Conservation (phyloP, 2,797 vertebrate species). For the Coccyzus lansbergi region DNA sequence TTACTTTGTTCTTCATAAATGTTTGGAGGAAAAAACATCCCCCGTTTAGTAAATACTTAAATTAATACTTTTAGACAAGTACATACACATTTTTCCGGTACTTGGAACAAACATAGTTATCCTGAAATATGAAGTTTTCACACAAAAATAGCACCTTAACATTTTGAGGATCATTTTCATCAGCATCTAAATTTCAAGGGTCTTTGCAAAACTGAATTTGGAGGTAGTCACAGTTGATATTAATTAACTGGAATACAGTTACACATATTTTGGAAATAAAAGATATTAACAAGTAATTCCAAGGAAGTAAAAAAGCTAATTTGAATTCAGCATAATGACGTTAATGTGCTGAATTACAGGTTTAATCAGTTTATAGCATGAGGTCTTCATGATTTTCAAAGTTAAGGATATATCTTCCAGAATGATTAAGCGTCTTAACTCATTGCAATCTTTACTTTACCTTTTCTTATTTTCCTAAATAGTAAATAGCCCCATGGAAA, state of each 20-base stretch:
- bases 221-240: not conserved
- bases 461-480: slow-evolving; percentile 25
- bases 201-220: not conserved
- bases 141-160: not conserved
- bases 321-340: not conserved
- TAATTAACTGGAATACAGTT: not conserved
- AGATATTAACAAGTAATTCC: not conserved
- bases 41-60: not conserved
- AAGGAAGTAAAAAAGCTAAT: not conserved
- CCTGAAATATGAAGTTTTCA: not conserved
- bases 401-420: not conserved
- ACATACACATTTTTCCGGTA: not conserved
- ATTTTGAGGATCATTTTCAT: not conserved
- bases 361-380: not conserved
- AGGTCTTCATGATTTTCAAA: not conserved
- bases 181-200: not conserved
- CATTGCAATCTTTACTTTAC: not conserved
- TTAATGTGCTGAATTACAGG: not conserved
- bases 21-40: not conserved
- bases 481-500: not conserved
- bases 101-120: not conserved
- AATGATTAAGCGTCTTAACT: not conserved
- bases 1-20: not conserved
- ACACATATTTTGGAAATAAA: not conserved
- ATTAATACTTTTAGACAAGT: not conserved